A percentile compares a stretch with the other conserved stretches of the same genome.
phyloP scores from a whole-genome alignment of 2,113 vertebrate species.

The Gallinago jamesoni region DNA sequence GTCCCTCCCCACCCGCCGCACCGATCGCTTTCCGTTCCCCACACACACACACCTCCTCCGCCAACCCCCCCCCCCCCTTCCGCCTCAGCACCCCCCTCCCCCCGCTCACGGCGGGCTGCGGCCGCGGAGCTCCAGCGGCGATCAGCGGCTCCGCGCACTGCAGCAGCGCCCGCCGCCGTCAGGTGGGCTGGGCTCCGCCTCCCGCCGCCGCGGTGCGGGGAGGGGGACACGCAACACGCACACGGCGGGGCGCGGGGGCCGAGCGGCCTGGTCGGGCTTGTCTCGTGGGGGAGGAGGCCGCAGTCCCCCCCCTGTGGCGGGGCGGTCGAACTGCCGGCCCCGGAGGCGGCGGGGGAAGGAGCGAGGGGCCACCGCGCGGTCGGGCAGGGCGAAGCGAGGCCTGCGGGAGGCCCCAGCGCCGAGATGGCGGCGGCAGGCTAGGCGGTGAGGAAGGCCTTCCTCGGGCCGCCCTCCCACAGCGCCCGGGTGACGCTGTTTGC shows the following conservation, averaged over 20 bases:
- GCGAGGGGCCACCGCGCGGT: not conserved
- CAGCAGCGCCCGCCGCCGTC: not conserved
- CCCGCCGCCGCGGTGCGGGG: not conserved
- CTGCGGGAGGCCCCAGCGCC: not conserved
- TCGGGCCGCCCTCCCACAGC: not conserved
- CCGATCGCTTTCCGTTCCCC: not conserved
- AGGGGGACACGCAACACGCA: not conserved
- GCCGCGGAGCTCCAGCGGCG: not conserved
- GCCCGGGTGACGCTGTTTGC: not conserved
- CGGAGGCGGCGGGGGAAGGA: not conserved
- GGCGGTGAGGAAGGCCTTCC: not conserved
- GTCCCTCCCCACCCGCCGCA: not conserved
- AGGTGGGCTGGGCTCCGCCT: constrained; percentile 1
- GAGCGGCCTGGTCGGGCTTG: not conserved
- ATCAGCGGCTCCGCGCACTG: not conserved
- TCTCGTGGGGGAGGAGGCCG: not conserved
- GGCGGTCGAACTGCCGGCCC: too few species aligned
- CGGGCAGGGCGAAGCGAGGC: not conserved
- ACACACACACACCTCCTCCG: too few species aligned
- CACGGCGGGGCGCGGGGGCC: not conserved
- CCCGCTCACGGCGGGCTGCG: not conserved
- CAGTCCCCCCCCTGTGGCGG: not conserved
- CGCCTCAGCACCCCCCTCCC: not conserved
- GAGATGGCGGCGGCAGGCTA: not conserved
- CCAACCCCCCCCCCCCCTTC: too few species aligned